Evolutionary conservation across 2,888 invertebrate species (phyloP).

Genomic region (Crioceris asparagi): DNA sequence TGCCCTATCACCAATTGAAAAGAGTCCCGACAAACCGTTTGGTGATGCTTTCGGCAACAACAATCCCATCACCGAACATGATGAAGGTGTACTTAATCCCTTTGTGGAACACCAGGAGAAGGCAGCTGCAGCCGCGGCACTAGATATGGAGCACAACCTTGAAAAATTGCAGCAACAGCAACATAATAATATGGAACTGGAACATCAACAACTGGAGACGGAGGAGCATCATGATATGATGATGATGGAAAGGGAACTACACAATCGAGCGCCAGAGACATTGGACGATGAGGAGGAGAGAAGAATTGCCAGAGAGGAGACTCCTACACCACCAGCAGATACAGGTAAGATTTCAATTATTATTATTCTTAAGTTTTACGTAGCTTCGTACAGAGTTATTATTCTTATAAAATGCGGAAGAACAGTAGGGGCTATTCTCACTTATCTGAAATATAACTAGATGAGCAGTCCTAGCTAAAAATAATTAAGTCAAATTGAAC

Average conservation of each 20-base stretch:
- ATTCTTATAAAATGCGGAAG: no score
- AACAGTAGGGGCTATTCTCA: no score
- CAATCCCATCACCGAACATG: no score
- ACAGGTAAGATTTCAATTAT: slow-evolving; percentile 46
- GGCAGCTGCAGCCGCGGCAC: no score
- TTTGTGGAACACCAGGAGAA: slow-evolving; percentile 28
- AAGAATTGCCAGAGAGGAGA: slow-evolving; percentile 38
- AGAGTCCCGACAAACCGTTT: slow-evolving; percentile 22
- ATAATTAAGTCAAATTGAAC: no score
- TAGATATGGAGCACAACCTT: slow-evolving; percentile 21
- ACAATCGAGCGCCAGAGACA: not conserved
- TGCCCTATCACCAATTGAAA: slow-evolving; percentile 32
- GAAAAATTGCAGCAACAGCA: no score
- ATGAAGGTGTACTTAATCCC: slow-evolving; percentile 25
- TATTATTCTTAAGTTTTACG: no score
- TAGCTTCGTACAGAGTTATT: no score
- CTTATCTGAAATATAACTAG: no score
- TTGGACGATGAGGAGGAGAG: slow-evolving; percentile 19
- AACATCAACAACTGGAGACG: slow-evolving; percentile 4
- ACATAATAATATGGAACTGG: slow-evolving; percentile 2
- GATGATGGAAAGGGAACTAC: not conserved
- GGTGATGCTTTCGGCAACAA: slow-evolving; percentile 28
- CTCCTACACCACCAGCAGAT: slow-evolving; percentile 50
- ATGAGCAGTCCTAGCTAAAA: no score
- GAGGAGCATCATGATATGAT: not conserved